Base-by-base conservation (phyloP, 2,888 invertebrate species). In the Leptinotarsa haldemani region DNA sequence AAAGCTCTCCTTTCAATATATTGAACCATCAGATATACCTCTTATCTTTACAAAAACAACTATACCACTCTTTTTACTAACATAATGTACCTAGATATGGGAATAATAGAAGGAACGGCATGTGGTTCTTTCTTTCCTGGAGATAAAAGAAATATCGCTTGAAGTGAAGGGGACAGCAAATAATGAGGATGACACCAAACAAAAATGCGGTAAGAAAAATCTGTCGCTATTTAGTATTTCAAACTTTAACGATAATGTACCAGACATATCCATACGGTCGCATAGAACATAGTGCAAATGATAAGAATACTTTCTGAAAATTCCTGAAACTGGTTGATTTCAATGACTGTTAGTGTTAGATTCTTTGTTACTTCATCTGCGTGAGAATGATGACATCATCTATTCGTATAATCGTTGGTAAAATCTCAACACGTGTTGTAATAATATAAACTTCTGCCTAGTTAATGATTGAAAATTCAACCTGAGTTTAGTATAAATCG, bases 41-140 rank as follows among this genome's bases (percentile, higher is more conserved):
- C 40, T 61, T n/a, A 61, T 61, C 30, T 61, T 61, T n/a, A 61
- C 30, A 61, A n/a, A 40, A 61, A 61, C 30, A 61, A 40, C 61
- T 7, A 16, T 40, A 61, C 61, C 40, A 56, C 22, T 56, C 56
- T 22, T 56, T 56, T 56, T 22, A 56, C 22, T 56, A 56, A 22
- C 56, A 20, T 12, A 56, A 56, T 56, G 56, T 22, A 22, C 22
- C 22, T 22, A 22, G 56, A 56, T 56, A 22, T 56, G 22, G 22
- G 20, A 22, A 56, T 56, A 56, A 56, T 25, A 56, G 56, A 56
- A 22, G 9, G 56, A 22, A 56, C 56, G 56, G 56, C 56, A 56
- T 56, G 56, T 56, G 56, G 56, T 56, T 56, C 56, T 56, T 56
- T 56, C 22, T 56, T 56, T 56, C 4, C 52, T 52, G 56, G 56